Evolutionary conservation across 2,888 invertebrate genomes (phyloP), one percentile per base, ranked within the genome.

Genomic region (Aleiodes alternator): DNA sequence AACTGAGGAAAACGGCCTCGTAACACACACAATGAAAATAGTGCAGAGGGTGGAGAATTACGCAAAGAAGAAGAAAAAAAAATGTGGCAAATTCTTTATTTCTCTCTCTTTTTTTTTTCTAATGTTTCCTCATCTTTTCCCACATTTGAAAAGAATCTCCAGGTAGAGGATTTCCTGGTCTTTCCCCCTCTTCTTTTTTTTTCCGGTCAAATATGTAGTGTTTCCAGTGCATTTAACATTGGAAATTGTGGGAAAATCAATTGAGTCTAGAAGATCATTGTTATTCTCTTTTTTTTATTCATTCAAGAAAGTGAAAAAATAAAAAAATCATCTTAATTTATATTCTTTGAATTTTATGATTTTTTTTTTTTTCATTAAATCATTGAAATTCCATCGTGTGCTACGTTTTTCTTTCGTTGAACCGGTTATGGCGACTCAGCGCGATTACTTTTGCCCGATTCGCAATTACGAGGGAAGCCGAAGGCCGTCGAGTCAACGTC

Each of bases 401-500:
- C 50, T 66, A 9, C 16, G 50, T 68, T 68, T 68, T 68, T 68
- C 7, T 68, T 68, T 68, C 68, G 68, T 68, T 68, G 51, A 51
- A 68, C 68, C 31, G 68, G 68, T 68, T 64, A 48, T 68, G 68
- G 68, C 51, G 50, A 66, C 48, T 66, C 66, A 66, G 68, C 43
- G 57, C 73, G 68, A 73, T 68, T 75, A 79, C 73, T 75, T 74
- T 76, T 71, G 74, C 61, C 70, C 50, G 68, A 79, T 80, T 78
- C 61, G 80, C 76, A 78, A 69, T 78, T 75, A 78, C 73, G 71
- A 79, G 74, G 72, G 76, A 51, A 66, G 74, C 77, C 82, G 85
- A 85, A 85, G 85, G 84, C 84, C 84, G 84, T 78, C 82, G 85
- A 84, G 86, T 86, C 86, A 87, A 86, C 85, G 86, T 82, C 86